Conservation (phyloP, 1,140 invertebrate species). For the Bombyx mori region ASM3026992v2 NC_085121.1:15817501-15818000, state of each 20-base stretch:
- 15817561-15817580: too few relatives aligned
- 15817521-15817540: too few relatives aligned
- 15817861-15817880: slow-evolving; percentile 45
- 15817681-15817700: too few relatives aligned
- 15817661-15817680: too few relatives aligned
- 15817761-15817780: slow-evolving; percentile 32
- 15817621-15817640: too few relatives aligned
- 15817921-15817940: slow-evolving; percentile 23
- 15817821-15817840: slow-evolving; percentile 28
- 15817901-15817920: slow-evolving; percentile 62
- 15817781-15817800: slow-evolving; percentile 44
- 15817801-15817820: slow-evolving; percentile 21
- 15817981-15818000: slow-evolving; percentile 18
- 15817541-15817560: too few relatives aligned
- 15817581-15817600: too few relatives aligned
- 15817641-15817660: too few relatives aligned
- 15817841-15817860: slow-evolving; percentile 47
- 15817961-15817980: slow-evolving; percentile 9
- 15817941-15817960: not conserved
- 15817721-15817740: too few relatives aligned
- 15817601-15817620: too few relatives aligned
- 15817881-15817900: slow-evolving; percentile 52
- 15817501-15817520: too few relatives aligned
- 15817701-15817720: too few relatives aligned
- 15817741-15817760: not conserved